These are phyloP conservation scores for Eulemur rufifrons DNA, from an alignment of 2,113 vertebrate species.

Conservation along the genomic window DNA sequence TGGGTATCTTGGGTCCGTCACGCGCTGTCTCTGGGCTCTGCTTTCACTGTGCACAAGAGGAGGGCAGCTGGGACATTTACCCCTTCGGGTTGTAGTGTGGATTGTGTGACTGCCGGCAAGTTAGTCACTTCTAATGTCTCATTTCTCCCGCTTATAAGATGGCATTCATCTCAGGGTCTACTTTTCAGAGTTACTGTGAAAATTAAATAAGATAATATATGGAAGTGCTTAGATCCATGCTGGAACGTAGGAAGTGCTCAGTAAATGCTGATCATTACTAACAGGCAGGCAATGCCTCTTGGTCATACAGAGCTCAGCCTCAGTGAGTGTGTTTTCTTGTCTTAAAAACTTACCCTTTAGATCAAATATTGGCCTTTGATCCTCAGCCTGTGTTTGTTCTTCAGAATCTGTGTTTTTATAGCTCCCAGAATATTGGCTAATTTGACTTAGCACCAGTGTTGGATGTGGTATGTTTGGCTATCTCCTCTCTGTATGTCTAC, in stretches of 20 bases:
- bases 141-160: not conserved
- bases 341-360: not conserved
- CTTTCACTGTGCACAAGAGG: not conserved
- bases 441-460: fast-evolving
- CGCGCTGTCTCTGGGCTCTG: not conserved
- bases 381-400: not conserved
- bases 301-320: not conserved
- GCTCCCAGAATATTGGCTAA: not conserved
- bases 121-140: not conserved
- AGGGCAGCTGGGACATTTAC: no score
- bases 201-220: not conserved
- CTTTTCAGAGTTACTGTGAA: not conserved
- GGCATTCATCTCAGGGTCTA: not conserved
- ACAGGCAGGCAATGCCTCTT: not conserved
- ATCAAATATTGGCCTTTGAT: not conserved
- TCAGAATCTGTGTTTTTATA: not conserved
- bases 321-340: not conserved
- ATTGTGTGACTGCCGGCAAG: not conserved
- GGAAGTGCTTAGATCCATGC: not conserved
- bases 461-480: not conserved
- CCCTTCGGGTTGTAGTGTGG: no score
- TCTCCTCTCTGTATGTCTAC: not conserved
- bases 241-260: not conserved
- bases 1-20: not conserved
- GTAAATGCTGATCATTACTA: not conserved